Evolutionary conservation across 2,888 invertebrate species (phyloP).

Genomic region (Achlya flavicornis): DNA sequence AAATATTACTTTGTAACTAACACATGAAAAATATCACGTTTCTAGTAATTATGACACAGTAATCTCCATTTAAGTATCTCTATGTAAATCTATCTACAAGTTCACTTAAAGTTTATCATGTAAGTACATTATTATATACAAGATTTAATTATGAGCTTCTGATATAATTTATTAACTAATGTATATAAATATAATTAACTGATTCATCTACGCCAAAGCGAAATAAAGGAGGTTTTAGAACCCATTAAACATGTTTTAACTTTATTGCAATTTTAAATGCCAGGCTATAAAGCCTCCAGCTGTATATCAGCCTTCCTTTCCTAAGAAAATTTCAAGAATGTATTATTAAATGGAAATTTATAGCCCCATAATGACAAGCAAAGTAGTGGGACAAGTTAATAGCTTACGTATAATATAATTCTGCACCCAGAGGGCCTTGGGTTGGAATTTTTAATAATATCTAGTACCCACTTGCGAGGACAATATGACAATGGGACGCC

Average conservation of each 20-base stretch:
- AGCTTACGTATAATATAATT: slow-evolving; percentile 5
- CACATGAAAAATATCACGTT: no score
- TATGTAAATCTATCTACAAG: no score
- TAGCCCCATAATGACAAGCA: not conserved
- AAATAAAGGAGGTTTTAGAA: not conserved
- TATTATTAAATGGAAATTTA: slow-evolving; percentile 7
- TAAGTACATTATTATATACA: no score
- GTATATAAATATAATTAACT: no score
- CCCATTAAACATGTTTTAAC: not conserved
- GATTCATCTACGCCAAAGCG: not conserved
- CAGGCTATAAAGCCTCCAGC: not conserved
- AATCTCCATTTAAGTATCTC: no score
- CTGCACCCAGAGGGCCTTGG: slow-evolving; percentile 34
- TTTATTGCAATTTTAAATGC: slow-evolving; percentile 1
- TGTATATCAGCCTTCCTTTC: not conserved
- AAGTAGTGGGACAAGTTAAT: slow-evolving; percentile 8
- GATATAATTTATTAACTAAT: no score
- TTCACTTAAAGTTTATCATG: no score
- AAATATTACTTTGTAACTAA: no score
- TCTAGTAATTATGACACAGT: no score
- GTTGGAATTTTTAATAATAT: slow-evolving; percentile 69
- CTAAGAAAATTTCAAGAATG: slow-evolving; percentile 2
- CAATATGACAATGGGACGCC: slow-evolving; percentile 59
- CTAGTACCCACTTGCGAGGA: slow-evolving; percentile 45
- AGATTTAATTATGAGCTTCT: no score